Percentiles rank a stretch among this genome's conserved stretches.
phyloP scores from a whole-genome alignment of 2,888 invertebrate genomes.

The Carpatolechia fugitivella region DNA sequence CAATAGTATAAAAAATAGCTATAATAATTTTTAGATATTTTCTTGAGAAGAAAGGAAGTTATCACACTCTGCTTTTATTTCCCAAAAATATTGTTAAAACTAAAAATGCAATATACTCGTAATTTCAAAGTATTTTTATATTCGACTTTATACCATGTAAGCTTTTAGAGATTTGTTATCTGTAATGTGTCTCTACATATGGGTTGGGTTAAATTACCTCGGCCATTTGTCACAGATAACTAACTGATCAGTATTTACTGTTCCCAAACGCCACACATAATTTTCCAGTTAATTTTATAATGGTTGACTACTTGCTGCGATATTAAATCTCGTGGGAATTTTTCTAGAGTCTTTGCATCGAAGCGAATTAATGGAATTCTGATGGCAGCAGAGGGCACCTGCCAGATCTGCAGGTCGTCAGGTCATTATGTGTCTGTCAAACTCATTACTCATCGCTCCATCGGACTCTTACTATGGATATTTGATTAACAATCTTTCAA shows the following conservation, averaged over 20 bases:
- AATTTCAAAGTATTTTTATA: too few species aligned
- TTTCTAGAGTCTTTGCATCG: constrained; percentile 19
- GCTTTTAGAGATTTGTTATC: too few species aligned
- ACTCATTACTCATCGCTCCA: constrained; percentile 28
- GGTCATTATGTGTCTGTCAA: constrained; percentile 47
- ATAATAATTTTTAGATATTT: too few species aligned
- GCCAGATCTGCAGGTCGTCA: constrained; percentile 34
- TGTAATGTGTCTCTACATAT: neutral
- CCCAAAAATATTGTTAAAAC: too few species aligned
- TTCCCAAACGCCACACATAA: constrained; percentile 29
- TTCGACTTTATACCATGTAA: too few species aligned
- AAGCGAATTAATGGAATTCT: constrained; percentile 43
- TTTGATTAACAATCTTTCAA: constrained; percentile 10
- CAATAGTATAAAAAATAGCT: too few species aligned
- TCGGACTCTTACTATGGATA: constrained; percentile 6
- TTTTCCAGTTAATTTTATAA: constrained; percentile 34
- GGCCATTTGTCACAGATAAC: constrained; percentile 36
- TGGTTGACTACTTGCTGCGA: neutral
- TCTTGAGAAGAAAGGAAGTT: too few species aligned
- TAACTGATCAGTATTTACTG: constrained; percentile 19
- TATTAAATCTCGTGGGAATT: constrained; percentile 34
- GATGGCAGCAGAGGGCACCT: constrained; percentile 35
- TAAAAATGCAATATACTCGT: too few species aligned
- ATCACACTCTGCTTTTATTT: too few species aligned
- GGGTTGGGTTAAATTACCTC: constrained; percentile 11